phyloP scores from a whole-genome alignment of 2,888 invertebrate genomes.

The Hetaerina titia region DNA sequence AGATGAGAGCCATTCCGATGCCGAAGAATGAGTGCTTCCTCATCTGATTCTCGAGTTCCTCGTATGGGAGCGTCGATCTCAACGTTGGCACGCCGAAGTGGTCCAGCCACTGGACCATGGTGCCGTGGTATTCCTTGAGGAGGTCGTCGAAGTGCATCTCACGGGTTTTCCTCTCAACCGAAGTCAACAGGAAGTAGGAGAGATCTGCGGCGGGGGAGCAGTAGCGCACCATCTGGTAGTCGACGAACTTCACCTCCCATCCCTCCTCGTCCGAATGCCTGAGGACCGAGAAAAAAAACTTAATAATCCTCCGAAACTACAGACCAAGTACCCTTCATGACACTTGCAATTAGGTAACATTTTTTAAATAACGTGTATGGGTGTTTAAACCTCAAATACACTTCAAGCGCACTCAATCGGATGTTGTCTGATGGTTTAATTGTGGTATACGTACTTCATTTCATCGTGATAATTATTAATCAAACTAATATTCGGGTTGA shows the following conservation, averaged over 20 bases:
- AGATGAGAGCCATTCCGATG: constrained; percentile 71
- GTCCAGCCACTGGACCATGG: constrained; percentile 6
- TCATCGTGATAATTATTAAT: no score
- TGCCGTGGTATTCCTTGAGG: constrained; percentile 69
- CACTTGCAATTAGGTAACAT: no score
- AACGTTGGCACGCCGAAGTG: not conserved
- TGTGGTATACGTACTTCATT: no score
- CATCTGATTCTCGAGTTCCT: constrained; percentile 72
- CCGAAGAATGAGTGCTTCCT: constrained; percentile 71
- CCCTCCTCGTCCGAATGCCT: constrained; percentile 28
- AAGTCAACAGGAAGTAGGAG: constrained; percentile 70
- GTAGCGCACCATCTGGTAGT: constrained; percentile 70
- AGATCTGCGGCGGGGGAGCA: constrained; percentile 70
- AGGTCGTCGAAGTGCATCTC: constrained; percentile 67
- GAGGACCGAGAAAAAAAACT: no score
- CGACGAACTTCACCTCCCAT: constrained; percentile 69
- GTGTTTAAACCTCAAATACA: no score
- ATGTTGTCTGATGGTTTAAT: no score
- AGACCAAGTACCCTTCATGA: no score
- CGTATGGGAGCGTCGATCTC: constrained; percentile 68
- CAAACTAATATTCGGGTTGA: no score
- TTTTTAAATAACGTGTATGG: no score
- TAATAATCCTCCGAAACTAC: no score
- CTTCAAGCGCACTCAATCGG: no score
- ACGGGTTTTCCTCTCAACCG: constrained; percentile 64